Evolutionary conservation across 23 tunicate species (phyloP), one percentile per base, ranked within the genome.

Genomic region (Corella eumyota): DNA sequence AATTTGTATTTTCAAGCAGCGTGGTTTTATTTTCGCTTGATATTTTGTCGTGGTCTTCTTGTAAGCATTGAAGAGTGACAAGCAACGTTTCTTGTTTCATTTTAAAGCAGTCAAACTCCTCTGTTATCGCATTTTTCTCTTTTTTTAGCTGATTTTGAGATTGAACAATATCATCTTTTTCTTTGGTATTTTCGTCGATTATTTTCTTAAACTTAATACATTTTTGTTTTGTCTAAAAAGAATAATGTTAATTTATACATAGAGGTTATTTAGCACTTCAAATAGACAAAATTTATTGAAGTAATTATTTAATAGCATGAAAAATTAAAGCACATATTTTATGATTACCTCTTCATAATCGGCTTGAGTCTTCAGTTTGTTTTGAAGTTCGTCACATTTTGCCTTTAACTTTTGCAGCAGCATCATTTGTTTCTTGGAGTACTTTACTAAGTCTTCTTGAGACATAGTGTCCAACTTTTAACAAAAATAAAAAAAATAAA

Each of bases 321-420:
- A 11, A 44, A n/a, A n/a, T n/a, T n/a, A n/a, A n/a, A n/a, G n/a
- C n/a, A n/a, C n/a, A n/a, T n/a, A n/a, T n/a, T n/a, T n/a, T n/a
- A 46, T 30, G 4, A 9, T 60, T 30, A 76, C 83, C 36, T 78
- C 47, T 34, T 48, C 64, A 37, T 70, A 69, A 33, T 76, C 83
- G n/a, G 74, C 29, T 46, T 66, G 55, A 1, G 56, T 66, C 20
- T 73, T 55, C 0, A 66, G 66, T 40, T 69, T 76, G 15, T 56
- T 22, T 44, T 85, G 95, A 19, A 85, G 73, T 29, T 85, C 85
- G 66, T 77, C 85, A 60, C 70, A 64, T 66, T 66, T 70, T 59
- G 80, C 95, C 60, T 85, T 85, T 23, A 92, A 31, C 60, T 78
- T 85, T 71, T 92, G 98, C 6, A 92, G 57, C 32, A 92, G 66